A percentile compares a stretch with the other conserved stretches of the same genome.
phyloP scores from a whole-genome alignment of 2,797 vertebrate species.

The Moxostoma hubbsi region DNA sequence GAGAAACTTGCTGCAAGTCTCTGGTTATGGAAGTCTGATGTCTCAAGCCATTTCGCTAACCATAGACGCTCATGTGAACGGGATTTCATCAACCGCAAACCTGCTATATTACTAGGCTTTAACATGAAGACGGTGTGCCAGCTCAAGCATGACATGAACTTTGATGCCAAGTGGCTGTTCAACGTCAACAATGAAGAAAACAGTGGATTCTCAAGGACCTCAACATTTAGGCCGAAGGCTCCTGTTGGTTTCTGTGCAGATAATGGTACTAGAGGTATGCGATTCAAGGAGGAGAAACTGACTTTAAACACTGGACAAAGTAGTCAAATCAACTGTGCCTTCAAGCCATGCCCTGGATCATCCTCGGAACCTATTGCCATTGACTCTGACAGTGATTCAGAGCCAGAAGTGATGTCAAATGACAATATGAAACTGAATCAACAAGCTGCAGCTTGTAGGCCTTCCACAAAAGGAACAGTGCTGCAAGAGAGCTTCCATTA shows the following conservation, averaged over 20 bases:
- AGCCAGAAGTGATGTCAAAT: slow-evolving; percentile 56
- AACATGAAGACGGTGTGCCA: slow-evolving; percentile 92
- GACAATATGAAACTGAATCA: slow-evolving; percentile 56
- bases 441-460: slow-evolving; percentile 23
- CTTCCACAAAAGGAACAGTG: slow-evolving; percentile 42
- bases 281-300: not conserved
- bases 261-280: slow-evolving; percentile 25
- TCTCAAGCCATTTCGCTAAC: slow-evolving; percentile 89
- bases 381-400: slow-evolving; percentile 79
- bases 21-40: slow-evolving; percentile 97
- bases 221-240: slow-evolving; percentile 80
- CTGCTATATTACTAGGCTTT: slow-evolving; percentile 90
- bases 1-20: slow-evolving; percentile 92
- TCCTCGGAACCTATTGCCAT: slow-evolving; percentile 77
- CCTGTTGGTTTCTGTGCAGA: slow-evolving; percentile 39
- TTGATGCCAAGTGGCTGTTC: slow-evolving; percentile 83
- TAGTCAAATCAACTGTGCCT: slow-evolving; percentile 83
- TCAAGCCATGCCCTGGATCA: slow-evolving; percentile 67
- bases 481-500: slow-evolving; percentile 38
- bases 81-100: slow-evolving; percentile 83
- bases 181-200: slow-evolving; percentile 78
- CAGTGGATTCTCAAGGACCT: slow-evolving; percentile 73
- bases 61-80: slow-evolving; percentile 86
- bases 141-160: slow-evolving; percentile 89
- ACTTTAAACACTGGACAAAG: slow-evolving; percentile 71